A percentile compares a stretch with the other conserved stretches of the same genome.
Conservation (phyloP, 2,113 vertebrate species). For the Otolemur garnettii region DNA sequence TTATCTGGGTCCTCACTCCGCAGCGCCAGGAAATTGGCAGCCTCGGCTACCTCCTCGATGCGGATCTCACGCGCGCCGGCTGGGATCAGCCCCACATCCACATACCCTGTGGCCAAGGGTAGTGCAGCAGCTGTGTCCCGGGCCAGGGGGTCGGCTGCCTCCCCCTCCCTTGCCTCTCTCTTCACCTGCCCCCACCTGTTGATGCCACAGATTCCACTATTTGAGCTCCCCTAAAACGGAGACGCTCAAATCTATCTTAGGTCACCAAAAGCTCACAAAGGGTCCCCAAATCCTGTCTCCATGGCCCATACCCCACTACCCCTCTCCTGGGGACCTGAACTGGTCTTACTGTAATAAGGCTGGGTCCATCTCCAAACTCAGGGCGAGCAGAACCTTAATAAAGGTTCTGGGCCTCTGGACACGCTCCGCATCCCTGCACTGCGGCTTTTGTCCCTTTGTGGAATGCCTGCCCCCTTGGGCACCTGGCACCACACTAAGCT, state of each 20-base stretch:
- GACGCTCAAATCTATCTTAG: background rate
- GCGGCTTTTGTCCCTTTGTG: background rate
- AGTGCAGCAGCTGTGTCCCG: accelerated
- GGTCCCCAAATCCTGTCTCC: background rate
- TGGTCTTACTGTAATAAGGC: background rate
- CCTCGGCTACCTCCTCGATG: slow-evolving; percentile 94
- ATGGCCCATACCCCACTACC: accelerated
- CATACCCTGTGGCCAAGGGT: slow-evolving; percentile 90
- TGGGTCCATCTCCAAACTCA: background rate
- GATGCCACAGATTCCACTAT: background rate
- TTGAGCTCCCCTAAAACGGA: background rate
- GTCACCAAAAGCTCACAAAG: background rate
- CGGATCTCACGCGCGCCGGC: slow-evolving; percentile 93
- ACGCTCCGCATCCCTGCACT: accelerated
- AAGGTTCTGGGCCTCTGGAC: background rate
- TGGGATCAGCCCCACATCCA: slow-evolving; percentile 96
- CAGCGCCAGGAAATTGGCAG: slow-evolving; percentile 95
- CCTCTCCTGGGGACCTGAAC: background rate
- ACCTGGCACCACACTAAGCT: background rate
- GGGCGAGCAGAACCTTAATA: background rate
- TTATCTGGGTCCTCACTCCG: slow-evolving; percentile 92
- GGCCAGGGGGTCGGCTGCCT: background rate
- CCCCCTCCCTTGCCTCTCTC: background rate
- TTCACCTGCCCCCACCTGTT: too few relatives aligned
- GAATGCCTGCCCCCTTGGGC: accelerated